Evolutionary conservation across 2,797 vertebrate species (phyloP), one percentile per base, ranked within the genome.

Genomic region (Eulemur mongoz): DNA sequence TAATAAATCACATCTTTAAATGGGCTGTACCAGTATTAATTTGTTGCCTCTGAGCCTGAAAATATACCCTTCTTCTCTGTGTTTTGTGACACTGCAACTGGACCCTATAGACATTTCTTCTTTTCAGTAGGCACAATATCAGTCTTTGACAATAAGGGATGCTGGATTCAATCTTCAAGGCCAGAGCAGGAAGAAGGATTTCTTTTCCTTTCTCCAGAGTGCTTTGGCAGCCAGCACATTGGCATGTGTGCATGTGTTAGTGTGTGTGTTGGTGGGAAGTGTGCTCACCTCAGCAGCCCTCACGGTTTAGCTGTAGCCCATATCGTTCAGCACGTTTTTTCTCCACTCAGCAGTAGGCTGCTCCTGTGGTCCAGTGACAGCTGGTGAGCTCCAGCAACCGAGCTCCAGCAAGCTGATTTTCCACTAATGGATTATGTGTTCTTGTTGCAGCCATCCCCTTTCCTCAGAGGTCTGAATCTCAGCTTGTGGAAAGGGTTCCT

Each of bases 1-100:
- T 88, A 48, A 82, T 35, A 11, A 88, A 73, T 84, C 72, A 65
- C 17, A 80, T 59, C 40, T 84, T 92, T 65, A 96, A 88, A 81
- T 45, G 72, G 32, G 4, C 40, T 57, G 1, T 63, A 22, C 30
- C 3, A 50, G 15, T 88, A 32, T 52, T 79, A 83, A 80, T 82
- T 30, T 70, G 69, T 67, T 88, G 7, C 70, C 40, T 78, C 25
- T 94, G n/a, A n/a, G 45, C 38, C 65, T 78, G 40, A 72, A 67
- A 70, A 78, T 67, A 22, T 30, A 15, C 30, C 35, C 20, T 54
- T 94, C 10, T 54, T 79, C 23, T 8, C 23, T 30, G 8, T 38
- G 43, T 20, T 57, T 92, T 72, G n/a, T 79, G 30, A 43, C n/a
- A 81, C 7, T 70, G 14, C n/a, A 45, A 7, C 32, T 40, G 30